Evolutionary conservation across 2,888 invertebrate species (phyloP), one percentile per base, ranked within the genome.

Genomic region (Autographa gamma): DNA sequence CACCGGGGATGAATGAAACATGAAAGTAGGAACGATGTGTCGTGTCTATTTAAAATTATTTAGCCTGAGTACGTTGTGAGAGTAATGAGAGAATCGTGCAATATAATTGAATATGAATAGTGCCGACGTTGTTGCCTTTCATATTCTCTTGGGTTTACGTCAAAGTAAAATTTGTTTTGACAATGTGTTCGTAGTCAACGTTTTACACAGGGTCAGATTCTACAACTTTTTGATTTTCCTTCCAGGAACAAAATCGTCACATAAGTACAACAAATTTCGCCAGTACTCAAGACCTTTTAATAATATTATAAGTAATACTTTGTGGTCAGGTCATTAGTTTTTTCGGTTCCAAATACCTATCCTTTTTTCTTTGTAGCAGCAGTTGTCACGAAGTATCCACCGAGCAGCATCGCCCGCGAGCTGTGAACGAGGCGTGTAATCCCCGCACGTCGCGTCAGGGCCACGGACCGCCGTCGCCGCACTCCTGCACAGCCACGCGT

Each of bases 401-500:
- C 43, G 31, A 64, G 66, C n/a, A 60, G 41, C 31, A 61, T 63
- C 41, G 38, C 58, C 59, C 64, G 31, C 41, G 54, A 54, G 32
- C 16, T 71, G 59, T 77, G 66, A 60, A 34, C 18, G 19, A 61
- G 43, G 60, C 43, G 58, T 63, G 62, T 71, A 63, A 70, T 60
- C 64, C 60, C 60, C 38, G 71, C 67, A 74, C 60, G 66, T 66
- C 8, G 41, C 32, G 54, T 48, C 64, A 78, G 65, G 60, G 61
- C 48, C 71, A 58, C 32, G 56, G 56, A 16, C 34, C 38, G 16
- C 19, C 60, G 63, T 16, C 18, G 38, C 69, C 16, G 43, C 74
- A 77, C 69, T 76, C 73, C 68, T 52, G 73, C 63, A 60, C 63
- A 63, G 43, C 52, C 72, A 70, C 70, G 62, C 61, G 61, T 48